Conservation (phyloP, 2,888 invertebrate species). For the Chrysolina haemoptera region DNA sequence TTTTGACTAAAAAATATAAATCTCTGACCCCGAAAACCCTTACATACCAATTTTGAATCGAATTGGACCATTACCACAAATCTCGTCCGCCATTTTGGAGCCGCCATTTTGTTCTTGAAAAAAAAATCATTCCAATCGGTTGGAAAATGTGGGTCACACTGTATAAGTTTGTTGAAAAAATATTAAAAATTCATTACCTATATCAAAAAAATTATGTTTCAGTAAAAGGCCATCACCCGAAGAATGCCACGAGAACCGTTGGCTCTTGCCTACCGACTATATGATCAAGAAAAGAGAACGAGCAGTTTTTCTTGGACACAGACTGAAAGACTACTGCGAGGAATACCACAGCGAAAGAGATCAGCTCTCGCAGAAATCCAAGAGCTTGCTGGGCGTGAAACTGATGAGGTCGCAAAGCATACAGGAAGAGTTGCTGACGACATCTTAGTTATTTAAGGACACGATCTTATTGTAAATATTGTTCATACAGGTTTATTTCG, state of each 20-base stretch:
- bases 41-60: too few relatives aligned
- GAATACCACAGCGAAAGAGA: conserved; percentile 83
- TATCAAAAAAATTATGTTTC: conserved; percentile 59
- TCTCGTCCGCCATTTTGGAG: too few relatives aligned
- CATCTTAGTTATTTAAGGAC: conserved; percentile 58
- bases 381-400: conserved; percentile 74
- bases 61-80: too few relatives aligned
- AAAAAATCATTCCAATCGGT: too few relatives aligned
- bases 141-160: too few relatives aligned
- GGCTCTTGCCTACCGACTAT: conserved; percentile 93
- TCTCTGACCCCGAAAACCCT: too few relatives aligned
- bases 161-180: too few relatives aligned
- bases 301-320: conserved; percentile 87
- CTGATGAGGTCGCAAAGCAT: conserved; percentile 85
- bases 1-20: too few relatives aligned
- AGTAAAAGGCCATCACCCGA: conserved; percentile 95
- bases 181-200: too few relatives aligned
- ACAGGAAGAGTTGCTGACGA: conserved; percentile 84
- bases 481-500: conserved; percentile 41
- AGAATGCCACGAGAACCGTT: conserved; percentile 96
- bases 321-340: conserved; percentile 88
- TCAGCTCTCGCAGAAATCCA: conserved; percentile 75
- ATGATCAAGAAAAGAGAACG: conserved; percentile 94
- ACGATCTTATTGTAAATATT: conserved; percentile 52
- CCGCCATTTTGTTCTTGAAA: too few relatives aligned